These are phyloP conservation scores for Chitala chitala DNA, from an alignment of 2,113 vertebrate genomes.

Conservation along the genomic window DNA sequence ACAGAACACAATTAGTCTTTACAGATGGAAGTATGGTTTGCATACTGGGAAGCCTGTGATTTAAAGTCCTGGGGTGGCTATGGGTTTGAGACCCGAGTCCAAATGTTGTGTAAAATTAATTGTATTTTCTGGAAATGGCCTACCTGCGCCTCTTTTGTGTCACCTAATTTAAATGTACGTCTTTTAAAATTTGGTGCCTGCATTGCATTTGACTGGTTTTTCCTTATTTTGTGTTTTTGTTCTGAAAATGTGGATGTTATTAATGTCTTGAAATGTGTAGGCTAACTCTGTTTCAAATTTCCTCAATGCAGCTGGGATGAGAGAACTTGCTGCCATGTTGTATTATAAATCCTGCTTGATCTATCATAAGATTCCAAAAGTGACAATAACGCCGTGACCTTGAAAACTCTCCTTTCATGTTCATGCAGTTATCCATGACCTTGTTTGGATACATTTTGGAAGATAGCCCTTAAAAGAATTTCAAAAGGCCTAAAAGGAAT, in stretches of 20 bases:
- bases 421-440: neutral
- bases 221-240: neutral
- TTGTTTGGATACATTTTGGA: neutral
- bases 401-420: neutral
- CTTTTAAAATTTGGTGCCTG: neutral
- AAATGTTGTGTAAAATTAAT: too few species aligned
- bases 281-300: conserved; percentile 18
- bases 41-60: too few species aligned
- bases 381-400: conserved; percentile 10
- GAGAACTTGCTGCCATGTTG: conserved; percentile 4
- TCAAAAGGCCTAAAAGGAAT: neutral
- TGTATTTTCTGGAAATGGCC: too few species aligned
- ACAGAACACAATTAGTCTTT: too few species aligned
- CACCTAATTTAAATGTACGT: neutral
- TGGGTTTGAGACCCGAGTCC: too few species aligned
- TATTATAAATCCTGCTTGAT: conserved; percentile 18
- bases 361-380: neutral
- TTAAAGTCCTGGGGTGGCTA: too few species aligned
- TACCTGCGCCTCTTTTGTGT: too few species aligned
- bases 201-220: neutral
- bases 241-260: conserved; percentile 12
- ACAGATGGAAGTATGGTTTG: too few species aligned
- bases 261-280: neutral
- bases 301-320: neutral
- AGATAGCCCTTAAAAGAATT: neutral